Evolutionary conservation across 2,797 vertebrate species (phyloP), one percentile per base, ranked within the genome.

Genomic region (Crenuchus spilurus): DNA sequence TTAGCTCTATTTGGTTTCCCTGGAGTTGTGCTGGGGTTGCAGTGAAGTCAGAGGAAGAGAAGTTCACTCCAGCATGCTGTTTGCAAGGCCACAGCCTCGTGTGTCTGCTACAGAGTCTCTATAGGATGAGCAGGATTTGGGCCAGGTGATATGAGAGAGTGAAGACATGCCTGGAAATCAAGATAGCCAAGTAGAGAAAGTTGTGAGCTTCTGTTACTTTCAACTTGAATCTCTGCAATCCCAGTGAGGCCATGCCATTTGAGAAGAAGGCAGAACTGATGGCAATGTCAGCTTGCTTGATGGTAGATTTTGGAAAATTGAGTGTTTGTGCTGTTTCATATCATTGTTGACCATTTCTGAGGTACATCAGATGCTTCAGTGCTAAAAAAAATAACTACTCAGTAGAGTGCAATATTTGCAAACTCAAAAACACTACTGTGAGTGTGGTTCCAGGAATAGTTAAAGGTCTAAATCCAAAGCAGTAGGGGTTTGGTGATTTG

Each of bases 161-260:
- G 4, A 42, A 30, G 10, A 60, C 67, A 70, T 70, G 31, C 13
- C 58, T 71, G 52, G 41, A 61, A 75, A 52, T 61, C 55, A 61
- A 37, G 63, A 74, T 22, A 39, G 31, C 22, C 42, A 66, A 35
- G 41, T 1, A 14, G 20, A 35, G 1, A 28, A 51, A 41, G 22
- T 24, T 46, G 13, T 31, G 60, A 46, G 26, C 62, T 26, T 64
- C 30, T 10, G 41, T 35, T 0, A 4, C 28, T 48, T 41, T 54
- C 37, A 6, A 28, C 28, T 11, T 35, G 16, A 20, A 26, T 35
- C 18, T 26, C 11, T 13, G 28, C 46, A 41, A 66, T 44, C 39
- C 46, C 46, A 62, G 24, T 9, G 46, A 9, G 54, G 26, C 13
- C 22, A 1, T 28, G 11, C 24, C 31, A 24, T 10, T 31, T n/a